These are phyloP conservation scores for Drosophila grimshawi DNA, from an alignment of 1,140 invertebrate genomes.

Conservation along the genomic window DNA sequence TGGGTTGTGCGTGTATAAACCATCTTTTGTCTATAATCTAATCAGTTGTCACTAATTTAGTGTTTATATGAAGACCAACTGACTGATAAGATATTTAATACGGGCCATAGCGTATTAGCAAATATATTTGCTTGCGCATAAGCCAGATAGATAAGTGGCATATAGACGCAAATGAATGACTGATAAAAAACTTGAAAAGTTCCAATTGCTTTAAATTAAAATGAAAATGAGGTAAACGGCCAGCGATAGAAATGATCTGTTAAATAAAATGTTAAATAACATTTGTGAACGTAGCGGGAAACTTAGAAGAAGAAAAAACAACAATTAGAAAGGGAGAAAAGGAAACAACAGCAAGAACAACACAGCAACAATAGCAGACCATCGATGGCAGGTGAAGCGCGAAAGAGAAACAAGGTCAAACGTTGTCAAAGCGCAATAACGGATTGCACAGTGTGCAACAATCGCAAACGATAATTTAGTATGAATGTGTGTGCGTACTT, in stretches of 20 bases:
- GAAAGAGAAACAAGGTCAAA: slow-evolving; percentile 72
- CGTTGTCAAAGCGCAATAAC: slow-evolving; percentile 52
- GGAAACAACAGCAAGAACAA: slow-evolving; percentile 12
- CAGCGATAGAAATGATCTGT: not conserved
- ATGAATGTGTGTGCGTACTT: not conserved
- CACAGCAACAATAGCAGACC: slow-evolving; percentile 18
- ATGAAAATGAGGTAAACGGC: not conserved
- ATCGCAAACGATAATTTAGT: slow-evolving; percentile 5
- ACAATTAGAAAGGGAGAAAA: slow-evolving; percentile 30
- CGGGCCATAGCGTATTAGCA: not conserved
- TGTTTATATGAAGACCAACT: slow-evolving; percentile 10
- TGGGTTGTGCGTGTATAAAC: not conserved
- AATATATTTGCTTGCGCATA: slow-evolving; percentile 11
- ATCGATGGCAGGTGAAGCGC: slow-evolving; percentile 45
- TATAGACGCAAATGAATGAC: not conserved
- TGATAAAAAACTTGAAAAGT: slow-evolving; percentile 51
- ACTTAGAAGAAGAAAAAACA: not conserved
- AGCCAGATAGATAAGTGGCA: slow-evolving; percentile 14
- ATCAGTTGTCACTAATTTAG: slow-evolving; percentile 13
- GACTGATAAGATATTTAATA: slow-evolving; percentile 25
- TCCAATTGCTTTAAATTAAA: slow-evolving; percentile 43
- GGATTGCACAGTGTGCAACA: slow-evolving; percentile 35
- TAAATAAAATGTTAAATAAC: not conserved
- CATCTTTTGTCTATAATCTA: slow-evolving; percentile 21
- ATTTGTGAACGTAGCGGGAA: not conserved